phyloP scores from a whole-genome alignment of 2,113 vertebrate genomes.

The Irena cyanogastra region DNA sequence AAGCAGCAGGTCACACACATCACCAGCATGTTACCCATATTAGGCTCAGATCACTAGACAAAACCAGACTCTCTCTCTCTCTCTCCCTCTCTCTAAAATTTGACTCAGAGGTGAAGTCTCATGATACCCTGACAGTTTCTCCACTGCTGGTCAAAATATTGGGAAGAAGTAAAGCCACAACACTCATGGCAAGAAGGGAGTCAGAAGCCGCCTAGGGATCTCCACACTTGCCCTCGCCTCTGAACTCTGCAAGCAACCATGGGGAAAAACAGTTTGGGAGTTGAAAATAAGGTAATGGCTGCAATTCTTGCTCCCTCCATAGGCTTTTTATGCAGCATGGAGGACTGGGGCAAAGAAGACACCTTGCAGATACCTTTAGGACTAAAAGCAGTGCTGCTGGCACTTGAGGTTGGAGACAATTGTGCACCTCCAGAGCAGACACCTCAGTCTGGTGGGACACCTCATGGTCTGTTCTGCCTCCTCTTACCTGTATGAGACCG shows the following conservation, averaged over 20 bases:
- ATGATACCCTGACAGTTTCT: neutral
- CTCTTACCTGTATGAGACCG: slow-evolving; percentile 93
- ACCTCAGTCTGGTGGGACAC: neutral
- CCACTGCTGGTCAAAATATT: neutral
- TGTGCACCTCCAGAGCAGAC: neutral
- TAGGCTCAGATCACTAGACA: neutral
- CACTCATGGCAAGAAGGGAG: neutral
- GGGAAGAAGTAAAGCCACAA: neutral
- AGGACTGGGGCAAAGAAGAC: neutral
- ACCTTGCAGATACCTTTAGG: neutral
- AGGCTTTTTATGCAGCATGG: neutral
- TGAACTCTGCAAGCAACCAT: neutral
- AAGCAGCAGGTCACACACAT: neutral
- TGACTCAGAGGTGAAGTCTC: neutral
- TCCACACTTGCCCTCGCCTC: neutral
- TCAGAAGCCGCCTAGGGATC: neutral
- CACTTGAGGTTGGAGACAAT: no score
- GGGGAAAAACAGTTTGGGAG: neutral
- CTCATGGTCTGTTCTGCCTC: neutral
- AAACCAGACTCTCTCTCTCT: neutral
- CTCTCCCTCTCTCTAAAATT: neutral
- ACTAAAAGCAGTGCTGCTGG: no score
- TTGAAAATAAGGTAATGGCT: neutral
- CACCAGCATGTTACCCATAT: neutral
- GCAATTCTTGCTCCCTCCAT: neutral